A percentile compares a stretch with the other conserved stretches of the same genome.
Conservation (phyloP, 2,113 vertebrate genomes). For the Promerops cafer region DNA sequence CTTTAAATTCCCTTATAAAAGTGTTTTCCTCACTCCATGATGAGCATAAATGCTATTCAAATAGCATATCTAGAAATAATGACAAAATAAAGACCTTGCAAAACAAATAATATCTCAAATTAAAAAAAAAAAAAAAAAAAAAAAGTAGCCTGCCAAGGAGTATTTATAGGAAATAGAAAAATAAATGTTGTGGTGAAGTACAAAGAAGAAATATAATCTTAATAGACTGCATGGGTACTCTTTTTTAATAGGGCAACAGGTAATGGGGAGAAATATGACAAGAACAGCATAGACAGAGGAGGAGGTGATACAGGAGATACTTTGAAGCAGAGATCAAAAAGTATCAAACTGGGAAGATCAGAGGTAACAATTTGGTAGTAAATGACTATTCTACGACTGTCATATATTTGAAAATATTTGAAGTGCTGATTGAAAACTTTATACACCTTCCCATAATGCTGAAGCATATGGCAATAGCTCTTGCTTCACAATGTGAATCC, state of each 20-base stretch:
- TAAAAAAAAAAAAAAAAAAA: background rate
- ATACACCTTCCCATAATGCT: background rate
- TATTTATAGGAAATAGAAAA: background rate
- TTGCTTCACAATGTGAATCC: background rate
- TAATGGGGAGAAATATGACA: background rate
- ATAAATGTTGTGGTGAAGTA: background rate
- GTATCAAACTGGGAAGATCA: background rate
- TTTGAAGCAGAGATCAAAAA: background rate
- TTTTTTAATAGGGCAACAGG: background rate
- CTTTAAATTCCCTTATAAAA: background rate
- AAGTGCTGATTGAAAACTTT: background rate
- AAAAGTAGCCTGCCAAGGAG: background rate
- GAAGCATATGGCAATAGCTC: background rate
- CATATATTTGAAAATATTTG: slow-evolving; percentile 17
- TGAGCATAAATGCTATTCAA: background rate
- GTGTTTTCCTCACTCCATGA: background rate
- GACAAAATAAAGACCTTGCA: background rate
- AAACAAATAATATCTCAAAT: background rate
- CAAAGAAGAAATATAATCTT: background rate
- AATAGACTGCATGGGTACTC: background rate
- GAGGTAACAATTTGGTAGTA: background rate
- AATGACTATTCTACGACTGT: background rate
- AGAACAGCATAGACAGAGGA: background rate
- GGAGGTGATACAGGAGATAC: background rate
- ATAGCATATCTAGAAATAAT: background rate